Evolutionary conservation across 2,888 invertebrate genomes (phyloP), one percentile per base, ranked within the genome.

Genomic region (Acleris emargana): DNA sequence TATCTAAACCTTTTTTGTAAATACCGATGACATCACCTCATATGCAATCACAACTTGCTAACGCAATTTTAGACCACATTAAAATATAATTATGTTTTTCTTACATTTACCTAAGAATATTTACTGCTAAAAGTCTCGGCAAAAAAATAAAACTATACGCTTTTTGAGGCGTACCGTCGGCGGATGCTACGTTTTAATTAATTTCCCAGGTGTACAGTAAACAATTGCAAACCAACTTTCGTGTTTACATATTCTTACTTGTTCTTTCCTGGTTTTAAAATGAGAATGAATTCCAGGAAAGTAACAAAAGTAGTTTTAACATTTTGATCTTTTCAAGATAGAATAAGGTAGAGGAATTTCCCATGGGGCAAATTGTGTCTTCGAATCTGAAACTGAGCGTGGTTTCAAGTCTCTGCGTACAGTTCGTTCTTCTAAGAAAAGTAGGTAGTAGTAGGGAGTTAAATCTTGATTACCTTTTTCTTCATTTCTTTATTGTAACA

Each of bases 181-280:
- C 64, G 54, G 32, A 67, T 64, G 54, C 73, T 73, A 74, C 74
- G 80, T 80, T 76, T 77, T 83, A 81, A 84, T 85, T 81, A 84
- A 84, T 84, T 85, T 85, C 84, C 84, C 84, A 79, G 80, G 83
- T 84, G 84, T 73, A 72, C 72, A 72, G 77, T 84, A 83, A 84
- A 83, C 81, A 81, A 80, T 76, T 79, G 76, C 74, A 78, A 80
- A 74, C 73, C 74, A 71, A 70, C 72, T 77, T 80, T 76, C 71
- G 72, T 76, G 80, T 83, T 82, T 81, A 82, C 73, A 73, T 70
- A 73, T 70, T 75, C 72, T 73, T 73, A 70, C 67, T 50, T 71
- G 75, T 57, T 49, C 20, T 64, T 59, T 16, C 22, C 13, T 54
- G 43, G 28, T 50, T 63, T 52, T 17, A 42, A 49, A 45, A 45